Base-by-base conservation (phyloP, 2,797 vertebrate genomes). In the Coracias cyanogaster region DNA sequence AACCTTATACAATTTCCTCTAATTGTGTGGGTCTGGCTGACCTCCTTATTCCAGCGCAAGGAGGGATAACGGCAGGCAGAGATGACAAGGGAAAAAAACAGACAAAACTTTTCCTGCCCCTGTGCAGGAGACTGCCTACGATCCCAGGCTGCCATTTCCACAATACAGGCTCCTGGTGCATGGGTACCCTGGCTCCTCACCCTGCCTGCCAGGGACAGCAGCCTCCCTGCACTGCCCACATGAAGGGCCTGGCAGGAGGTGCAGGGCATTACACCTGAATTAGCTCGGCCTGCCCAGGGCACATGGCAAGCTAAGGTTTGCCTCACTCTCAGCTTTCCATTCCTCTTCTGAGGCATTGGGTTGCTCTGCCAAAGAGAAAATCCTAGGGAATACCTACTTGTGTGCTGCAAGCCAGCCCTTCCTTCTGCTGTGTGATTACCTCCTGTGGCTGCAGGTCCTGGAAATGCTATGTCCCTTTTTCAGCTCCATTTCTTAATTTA, bases 21-120 rank as follows among this genome's bases (percentile, higher is more conserved):
- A 97, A 97, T 97, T 97, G 95, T 67, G 86, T 97, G 95, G 96
- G 97, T 95, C 94, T 97, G 95, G 84, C 95, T 95, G 91, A 93
- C 93, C 96, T 95, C 93, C 91, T 94, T 94, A 80, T 95, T 93
- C 87, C 71, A 74, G 67, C 11, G 1, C 69, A 93, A 97, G 96
- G 39, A 96, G 82, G 77, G 71, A 93, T 83, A 91, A 60, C 1
- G 6, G 52, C 74, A 92, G 90, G 81, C 82, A 92, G 89, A 84
- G 65, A 92, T 82, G 85, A 95, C 91, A 85, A 70, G 67, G 81
- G 90, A 57, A 90, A 92, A 84, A 95, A 67, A 60, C 9, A 5
- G 77, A 92, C 86, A 92, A 97, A 97, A 95, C 86, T 90, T 95
- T 95, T 92, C 58, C 82, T 82, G 73, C 35, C 64, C 48, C 6